phyloP scores from a whole-genome alignment of 2,797 vertebrate genomes.

The Jordanella pulchra region DNA sequence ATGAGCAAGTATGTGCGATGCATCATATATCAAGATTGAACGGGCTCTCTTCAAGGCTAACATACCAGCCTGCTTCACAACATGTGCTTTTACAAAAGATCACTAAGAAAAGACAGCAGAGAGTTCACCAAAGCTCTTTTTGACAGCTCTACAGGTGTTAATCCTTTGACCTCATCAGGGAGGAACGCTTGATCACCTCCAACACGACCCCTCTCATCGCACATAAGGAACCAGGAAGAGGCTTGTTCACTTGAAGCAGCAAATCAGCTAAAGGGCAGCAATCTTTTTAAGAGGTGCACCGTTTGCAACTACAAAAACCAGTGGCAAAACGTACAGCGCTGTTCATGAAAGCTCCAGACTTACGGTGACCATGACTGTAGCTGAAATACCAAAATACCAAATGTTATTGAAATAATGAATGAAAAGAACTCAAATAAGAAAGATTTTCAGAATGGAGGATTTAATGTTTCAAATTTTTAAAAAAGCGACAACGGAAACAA shows the following conservation, averaged over 20 bases:
- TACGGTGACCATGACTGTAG: background rate
- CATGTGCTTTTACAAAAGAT: slow-evolving; percentile 1
- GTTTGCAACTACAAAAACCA: slow-evolving; percentile 35
- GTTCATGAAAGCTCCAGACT: slow-evolving; percentile 7
- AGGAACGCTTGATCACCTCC: slow-evolving; percentile 16
- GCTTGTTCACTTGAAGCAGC: slow-evolving; percentile 1
- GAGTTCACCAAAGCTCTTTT: slow-evolving; percentile 16
- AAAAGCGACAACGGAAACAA: too few relatives aligned
- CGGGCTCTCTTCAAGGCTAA: background rate
- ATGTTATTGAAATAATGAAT: too few relatives aligned
- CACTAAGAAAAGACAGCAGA: slow-evolving; percentile 1
- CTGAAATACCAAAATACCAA: too few relatives aligned
- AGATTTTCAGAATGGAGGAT: too few relatives aligned
- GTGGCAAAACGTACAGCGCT: slow-evolving; percentile 1
- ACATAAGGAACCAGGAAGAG: slow-evolving; percentile 29
- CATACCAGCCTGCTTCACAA: slow-evolving; percentile 2
- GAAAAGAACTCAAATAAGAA: too few relatives aligned
- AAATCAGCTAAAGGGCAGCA: slow-evolving; percentile 6
- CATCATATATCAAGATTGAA: slow-evolving; percentile 18
- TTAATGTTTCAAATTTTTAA: too few relatives aligned
- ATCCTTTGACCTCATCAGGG: slow-evolving; percentile 40
- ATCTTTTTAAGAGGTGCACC: slow-evolving; percentile 35
- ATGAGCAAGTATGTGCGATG: slow-evolving; percentile 17
- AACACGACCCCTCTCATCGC: slow-evolving; percentile 10
- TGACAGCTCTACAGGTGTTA: slow-evolving; percentile 39